Evolutionary conservation across 2,113 vertebrate species (phyloP).

Genomic region (Passer domesticus): DNA sequence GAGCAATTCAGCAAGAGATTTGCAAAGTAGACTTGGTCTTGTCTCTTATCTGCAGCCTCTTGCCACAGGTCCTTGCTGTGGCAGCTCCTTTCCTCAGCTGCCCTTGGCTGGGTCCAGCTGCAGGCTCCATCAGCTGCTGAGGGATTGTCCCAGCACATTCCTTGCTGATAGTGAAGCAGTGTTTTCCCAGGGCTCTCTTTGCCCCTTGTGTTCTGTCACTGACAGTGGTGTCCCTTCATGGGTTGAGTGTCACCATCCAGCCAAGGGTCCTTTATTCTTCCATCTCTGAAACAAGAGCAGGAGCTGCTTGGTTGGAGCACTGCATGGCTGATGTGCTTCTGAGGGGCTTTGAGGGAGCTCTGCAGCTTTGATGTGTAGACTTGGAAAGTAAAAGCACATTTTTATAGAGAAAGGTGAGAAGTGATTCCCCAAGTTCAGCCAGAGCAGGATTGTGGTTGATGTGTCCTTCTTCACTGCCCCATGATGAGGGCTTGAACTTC

Average conservation of each 20-base stretch:
- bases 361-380: not conserved
- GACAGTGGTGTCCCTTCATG: not conserved
- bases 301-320: not conserved
- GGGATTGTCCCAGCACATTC: not conserved
- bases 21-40: not conserved
- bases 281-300: not conserved
- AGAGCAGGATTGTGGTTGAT: fast-evolving
- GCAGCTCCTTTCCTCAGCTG: not conserved
- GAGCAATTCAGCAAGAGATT: not conserved
- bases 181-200: not conserved
- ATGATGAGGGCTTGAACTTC: not conserved
- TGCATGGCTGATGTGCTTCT: fast-evolving
- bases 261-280: not conserved
- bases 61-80: not conserved
- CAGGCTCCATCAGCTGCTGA: not conserved
- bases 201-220: not conserved
- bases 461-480: not conserved
- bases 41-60: not conserved
- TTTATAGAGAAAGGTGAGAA: not conserved
- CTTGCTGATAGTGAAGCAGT: not conserved
- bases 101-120: not conserved
- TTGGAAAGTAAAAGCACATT: not conserved
- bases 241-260: not conserved
- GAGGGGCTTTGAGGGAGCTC: not conserved
- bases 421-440: not conserved